These are phyloP conservation scores for Masnerella sp. DNA, from an alignment of 2,888 invertebrate genomes.

Conservation along the genomic window DNA sequence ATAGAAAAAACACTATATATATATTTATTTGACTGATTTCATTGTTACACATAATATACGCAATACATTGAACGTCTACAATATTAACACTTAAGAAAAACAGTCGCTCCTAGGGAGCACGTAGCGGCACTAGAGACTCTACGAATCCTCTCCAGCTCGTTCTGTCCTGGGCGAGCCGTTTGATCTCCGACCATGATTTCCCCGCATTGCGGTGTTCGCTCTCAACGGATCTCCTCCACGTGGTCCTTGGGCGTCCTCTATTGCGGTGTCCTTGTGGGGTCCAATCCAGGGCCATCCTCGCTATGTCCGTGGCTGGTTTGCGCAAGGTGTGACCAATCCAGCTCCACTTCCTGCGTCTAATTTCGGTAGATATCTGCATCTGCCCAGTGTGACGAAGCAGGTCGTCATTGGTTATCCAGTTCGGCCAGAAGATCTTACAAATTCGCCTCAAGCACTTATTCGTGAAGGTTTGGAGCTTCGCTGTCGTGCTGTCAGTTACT, in stretches of 20 bases:
- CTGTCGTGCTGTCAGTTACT: background rate
- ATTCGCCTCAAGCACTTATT: constrained; percentile 15
- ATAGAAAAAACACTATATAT: background rate
- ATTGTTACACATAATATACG: background rate
- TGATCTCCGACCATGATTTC: constrained; percentile 1
- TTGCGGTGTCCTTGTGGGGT: background rate
- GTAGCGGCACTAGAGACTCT: constrained; percentile 6
- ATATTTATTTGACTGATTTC: background rate
- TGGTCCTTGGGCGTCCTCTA: background rate
- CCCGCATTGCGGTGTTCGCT: background rate
- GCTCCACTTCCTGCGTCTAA: constrained; percentile 7
- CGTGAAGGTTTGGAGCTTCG: constrained; percentile 5
- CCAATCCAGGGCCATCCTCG: constrained; percentile 9
- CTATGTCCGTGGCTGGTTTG: constrained; percentile 7
- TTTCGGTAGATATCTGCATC: background rate
- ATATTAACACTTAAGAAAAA: no score
- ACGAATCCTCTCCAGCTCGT: background rate
- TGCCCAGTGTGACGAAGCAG: background rate
- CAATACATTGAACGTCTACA: no score
- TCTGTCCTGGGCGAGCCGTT: constrained; percentile 1
- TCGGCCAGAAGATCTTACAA: constrained; percentile 8
- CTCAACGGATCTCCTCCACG: constrained; percentile 11
- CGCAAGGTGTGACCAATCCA: constrained; percentile 14
- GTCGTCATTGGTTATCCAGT: background rate
- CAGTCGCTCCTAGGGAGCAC: constrained; percentile 3